Conservation (phyloP, 2,888 invertebrate species). For the Noctua fimbriata region DNA sequence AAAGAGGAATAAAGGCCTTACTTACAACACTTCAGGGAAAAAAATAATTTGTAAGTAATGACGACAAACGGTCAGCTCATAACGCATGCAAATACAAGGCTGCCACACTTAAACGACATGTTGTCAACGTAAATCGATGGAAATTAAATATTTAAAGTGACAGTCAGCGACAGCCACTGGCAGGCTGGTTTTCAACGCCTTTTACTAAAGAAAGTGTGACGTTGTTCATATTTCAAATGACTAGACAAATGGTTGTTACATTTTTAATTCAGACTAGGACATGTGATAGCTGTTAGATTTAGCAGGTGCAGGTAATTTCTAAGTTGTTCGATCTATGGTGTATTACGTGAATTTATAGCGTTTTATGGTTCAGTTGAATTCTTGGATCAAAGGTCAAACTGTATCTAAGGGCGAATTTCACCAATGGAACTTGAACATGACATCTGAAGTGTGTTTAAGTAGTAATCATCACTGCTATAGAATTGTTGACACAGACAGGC, state of each 20-base stretch:
- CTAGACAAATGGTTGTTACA: background rate
- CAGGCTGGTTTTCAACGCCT: conserved; percentile 9
- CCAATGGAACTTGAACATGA: background rate
- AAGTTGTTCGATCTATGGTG: background rate
- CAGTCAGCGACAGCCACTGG: conserved; percentile 13
- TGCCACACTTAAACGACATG: background rate
- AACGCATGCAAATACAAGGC: background rate
- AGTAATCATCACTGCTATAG: background rate
- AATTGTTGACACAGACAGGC: background rate
- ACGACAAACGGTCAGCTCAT: background rate
- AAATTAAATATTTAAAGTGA: conserved; percentile 48
- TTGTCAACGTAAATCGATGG: conserved; percentile 35
- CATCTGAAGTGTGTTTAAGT: no score
- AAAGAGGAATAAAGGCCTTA: background rate
- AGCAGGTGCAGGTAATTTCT: background rate
- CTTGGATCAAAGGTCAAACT: background rate
- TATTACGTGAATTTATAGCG: background rate
- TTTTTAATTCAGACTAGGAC: conserved; percentile 24
- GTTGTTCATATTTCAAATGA: conserved; percentile 18
- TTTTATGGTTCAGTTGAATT: background rate
- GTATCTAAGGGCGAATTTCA: background rate
- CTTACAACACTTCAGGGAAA: background rate
- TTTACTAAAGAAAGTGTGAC: conserved; percentile 16
- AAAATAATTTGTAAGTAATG: background rate
- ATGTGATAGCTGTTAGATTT: background rate